A percentile compares a stretch with the other conserved stretches of the same genome.
Evolutionary conservation across 1,140 invertebrate genomes (phyloP).

Genomic region (Drosophila mayri): DNA sequence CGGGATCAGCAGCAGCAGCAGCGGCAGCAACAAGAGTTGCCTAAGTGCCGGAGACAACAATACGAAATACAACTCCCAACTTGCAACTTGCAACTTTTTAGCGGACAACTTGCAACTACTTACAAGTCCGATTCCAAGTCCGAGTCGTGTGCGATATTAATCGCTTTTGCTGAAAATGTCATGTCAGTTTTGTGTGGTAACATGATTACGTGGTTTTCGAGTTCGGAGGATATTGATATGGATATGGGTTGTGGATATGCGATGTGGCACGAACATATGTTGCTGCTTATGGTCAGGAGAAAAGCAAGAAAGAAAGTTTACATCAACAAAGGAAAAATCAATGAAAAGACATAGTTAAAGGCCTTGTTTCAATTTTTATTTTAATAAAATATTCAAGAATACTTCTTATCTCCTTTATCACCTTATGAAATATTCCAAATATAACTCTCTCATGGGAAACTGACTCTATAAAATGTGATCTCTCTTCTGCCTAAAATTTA

Average conservation of each 20-base stretch:
- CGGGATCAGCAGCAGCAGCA: slow-evolving; percentile 21
- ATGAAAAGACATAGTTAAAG: not conserved
- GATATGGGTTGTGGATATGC: slow-evolving; percentile 29
- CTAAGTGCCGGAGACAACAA: slow-evolving; percentile 53
- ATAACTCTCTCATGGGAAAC: not conserved
- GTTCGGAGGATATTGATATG: slow-evolving; percentile 46
- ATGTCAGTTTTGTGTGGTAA: slow-evolving; percentile 83
- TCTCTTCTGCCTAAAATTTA: not conserved
- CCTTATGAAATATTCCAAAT: not conserved
- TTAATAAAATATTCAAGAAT: not conserved
- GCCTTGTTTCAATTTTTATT: not conserved
- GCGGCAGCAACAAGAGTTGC: slow-evolving; percentile 28
- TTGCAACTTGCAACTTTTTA: slow-evolving; percentile 20
- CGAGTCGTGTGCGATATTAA: slow-evolving; percentile 83
- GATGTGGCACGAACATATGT: slow-evolving; percentile 43
- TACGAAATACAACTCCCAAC: slow-evolving; percentile 52
- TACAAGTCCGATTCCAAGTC: slow-evolving; percentile 28
- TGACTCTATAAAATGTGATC: not conserved
- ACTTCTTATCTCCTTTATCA: not conserved
- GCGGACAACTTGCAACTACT: slow-evolving; percentile 27
- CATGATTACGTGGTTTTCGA: slow-evolving; percentile 70
- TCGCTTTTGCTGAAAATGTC: slow-evolving; percentile 83
- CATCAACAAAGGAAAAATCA: not conserved
- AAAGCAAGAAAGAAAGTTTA: not conserved
- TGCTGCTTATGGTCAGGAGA: slow-evolving; percentile 11